Evolutionary conservation across 2,113 vertebrate species (phyloP).

Genomic region (Psittacula cyanocephala): DNA sequence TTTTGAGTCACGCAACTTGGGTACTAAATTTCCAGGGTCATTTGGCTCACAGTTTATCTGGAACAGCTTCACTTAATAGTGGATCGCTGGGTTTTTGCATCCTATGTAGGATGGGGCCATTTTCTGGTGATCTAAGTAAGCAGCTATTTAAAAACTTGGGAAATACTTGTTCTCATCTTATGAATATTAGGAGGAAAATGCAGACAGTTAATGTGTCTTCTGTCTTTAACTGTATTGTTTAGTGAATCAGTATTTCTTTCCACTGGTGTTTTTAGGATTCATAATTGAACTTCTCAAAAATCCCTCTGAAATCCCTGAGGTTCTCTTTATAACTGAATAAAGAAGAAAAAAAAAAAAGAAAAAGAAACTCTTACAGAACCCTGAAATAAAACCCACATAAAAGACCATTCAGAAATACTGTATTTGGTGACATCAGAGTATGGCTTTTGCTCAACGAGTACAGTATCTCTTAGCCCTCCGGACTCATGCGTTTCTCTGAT

Average conservation of each 20-base stretch:
- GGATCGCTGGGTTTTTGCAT: slow-evolving; percentile 19
- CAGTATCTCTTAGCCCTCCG: not conserved
- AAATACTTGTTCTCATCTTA: slow-evolving; percentile 36
- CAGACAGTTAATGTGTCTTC: not conserved
- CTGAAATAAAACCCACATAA: slow-evolving; percentile 12
- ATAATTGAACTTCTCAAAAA: slow-evolving; percentile 20
- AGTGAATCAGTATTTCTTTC: slow-evolving; percentile 33
- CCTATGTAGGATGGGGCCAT: slow-evolving; percentile 18
- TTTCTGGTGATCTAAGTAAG: slow-evolving; percentile 50
- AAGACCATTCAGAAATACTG: slow-evolving; percentile 32
- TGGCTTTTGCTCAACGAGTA: not conserved
- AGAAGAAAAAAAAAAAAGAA: not conserved
- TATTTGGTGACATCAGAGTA: slow-evolving; percentile 39
- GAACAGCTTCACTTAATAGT: slow-evolving; percentile 68
- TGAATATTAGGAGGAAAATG: slow-evolving; percentile 7
- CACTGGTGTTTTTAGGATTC: slow-evolving; percentile 5
- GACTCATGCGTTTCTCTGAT: not conserved
- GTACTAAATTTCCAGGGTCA: slow-evolving; percentile 79
- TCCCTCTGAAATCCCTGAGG: not conserved
- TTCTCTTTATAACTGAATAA: not conserved
- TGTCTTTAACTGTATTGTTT: slow-evolving; percentile 38
- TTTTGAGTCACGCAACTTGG: slow-evolving; percentile 85
- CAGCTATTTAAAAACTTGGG: slow-evolving; percentile 68
- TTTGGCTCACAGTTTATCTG: slow-evolving; percentile 72
- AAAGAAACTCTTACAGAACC: not conserved